phyloP scores from a whole-genome alignment of 2,113 vertebrate genomes.

The Podocnemis expansa region DNA sequence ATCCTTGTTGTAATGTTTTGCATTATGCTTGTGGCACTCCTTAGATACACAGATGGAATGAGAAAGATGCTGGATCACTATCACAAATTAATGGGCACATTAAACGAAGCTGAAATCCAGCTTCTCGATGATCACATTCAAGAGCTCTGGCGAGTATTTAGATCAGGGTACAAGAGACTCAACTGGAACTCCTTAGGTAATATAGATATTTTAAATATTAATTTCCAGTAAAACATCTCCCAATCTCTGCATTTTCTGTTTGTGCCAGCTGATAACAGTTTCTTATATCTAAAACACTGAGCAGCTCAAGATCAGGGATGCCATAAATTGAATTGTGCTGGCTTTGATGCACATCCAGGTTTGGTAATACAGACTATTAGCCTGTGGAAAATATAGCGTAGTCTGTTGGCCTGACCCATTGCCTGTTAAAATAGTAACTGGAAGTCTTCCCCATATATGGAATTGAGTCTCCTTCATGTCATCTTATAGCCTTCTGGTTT shows the following conservation, averaged over 20 bases:
- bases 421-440: background rate
- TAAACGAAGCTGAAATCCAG: slow-evolving; percentile 79
- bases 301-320: background rate
- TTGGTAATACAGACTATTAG: background rate
- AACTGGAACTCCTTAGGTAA: slow-evolving; percentile 91
- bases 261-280: background rate
- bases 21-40: background rate
- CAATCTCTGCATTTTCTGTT: background rate
- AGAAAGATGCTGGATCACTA: slow-evolving; percentile 79
- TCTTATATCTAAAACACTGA: background rate
- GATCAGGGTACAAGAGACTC: slow-evolving; percentile 82
- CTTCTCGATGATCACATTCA: slow-evolving; percentile 83
- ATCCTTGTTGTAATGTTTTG: rapidly evolving
- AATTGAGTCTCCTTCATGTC: no score
- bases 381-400: background rate
- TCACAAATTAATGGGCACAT: slow-evolving; percentile 75
- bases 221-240: background rate
- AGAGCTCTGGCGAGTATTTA: slow-evolving; percentile 76
- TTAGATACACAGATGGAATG: slow-evolving; percentile 80
- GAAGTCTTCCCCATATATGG: background rate
- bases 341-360: background rate
- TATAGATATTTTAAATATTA: background rate
- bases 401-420: background rate
- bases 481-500: background rate
- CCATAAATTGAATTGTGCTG: background rate